A percentile compares a stretch with the other conserved stretches of the same genome.
Evolutionary conservation across 2,888 invertebrate genomes (phyloP).

Genomic region (Cantharis flavilabris): DNA sequence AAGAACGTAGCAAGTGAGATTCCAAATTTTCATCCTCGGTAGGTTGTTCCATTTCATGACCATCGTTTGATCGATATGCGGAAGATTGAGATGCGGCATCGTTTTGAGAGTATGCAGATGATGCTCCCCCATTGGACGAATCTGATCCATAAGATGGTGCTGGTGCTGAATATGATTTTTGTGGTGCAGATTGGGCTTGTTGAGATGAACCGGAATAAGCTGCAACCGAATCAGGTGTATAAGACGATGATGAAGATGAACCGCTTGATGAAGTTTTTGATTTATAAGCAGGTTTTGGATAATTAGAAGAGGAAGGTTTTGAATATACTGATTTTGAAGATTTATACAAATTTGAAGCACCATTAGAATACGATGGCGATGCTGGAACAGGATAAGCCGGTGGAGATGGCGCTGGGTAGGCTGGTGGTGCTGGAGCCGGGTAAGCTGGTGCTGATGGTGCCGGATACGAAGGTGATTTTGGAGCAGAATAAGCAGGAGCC

Average conservation of each 20-base stretch:
- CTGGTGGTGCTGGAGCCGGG: conserved; percentile 14
- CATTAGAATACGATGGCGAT: conserved; percentile 27
- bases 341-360: background rate
- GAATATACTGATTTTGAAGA: background rate
- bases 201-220: background rate
- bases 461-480: conserved; percentile 1
- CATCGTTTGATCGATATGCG: conserved; percentile 17
- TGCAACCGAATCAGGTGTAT: background rate
- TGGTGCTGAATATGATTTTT: conserved; percentile 15
- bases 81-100: conserved; percentile 5
- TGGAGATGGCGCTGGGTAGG: conserved; percentile 22
- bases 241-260: conserved; percentile 5
- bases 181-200: background rate
- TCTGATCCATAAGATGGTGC: conserved; percentile 17
- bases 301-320: no score
- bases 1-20: conserved; percentile 23
- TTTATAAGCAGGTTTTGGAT: background rate
- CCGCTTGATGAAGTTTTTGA: background rate
- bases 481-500: conserved; percentile 12
- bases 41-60: background rate
- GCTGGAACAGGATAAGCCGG: conserved; percentile 25
- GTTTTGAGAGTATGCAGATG: conserved; percentile 2
- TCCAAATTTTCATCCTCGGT: conserved; percentile 8
- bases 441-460: background rate
- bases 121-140: conserved; percentile 10